Base-by-base conservation (phyloP, 2,797 vertebrate genomes). In the Harpagifer antarcticus region DNA sequence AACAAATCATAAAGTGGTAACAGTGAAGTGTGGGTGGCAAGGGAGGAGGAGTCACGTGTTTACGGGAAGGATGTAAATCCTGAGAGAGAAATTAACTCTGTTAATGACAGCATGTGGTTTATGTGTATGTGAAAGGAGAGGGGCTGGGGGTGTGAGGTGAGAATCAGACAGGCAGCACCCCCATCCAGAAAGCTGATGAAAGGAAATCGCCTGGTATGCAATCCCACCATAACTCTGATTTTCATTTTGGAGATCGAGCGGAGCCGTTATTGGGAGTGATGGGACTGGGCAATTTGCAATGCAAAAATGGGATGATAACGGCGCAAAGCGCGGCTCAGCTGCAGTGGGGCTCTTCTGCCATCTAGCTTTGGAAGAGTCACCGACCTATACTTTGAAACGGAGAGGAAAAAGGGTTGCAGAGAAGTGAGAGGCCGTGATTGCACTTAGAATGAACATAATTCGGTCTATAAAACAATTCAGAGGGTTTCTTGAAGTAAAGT, bases 331-430 rank as follows among this genome's bases (percentile, higher is more conserved):
- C 61, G 40, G 80, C 76, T 72, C 79, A 67, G 83, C 86, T 93
- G 92, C 86, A 85, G 90, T 92, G 91, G 91, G 92, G 80, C 92
- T 95, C 93, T 94, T 94, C 94, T 91, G 95, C 94, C 95, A 94
- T 90, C 94, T 95, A 93, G 92, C 92, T 93, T 88, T 89, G 79
- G 88, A 88, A 89, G 84, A 94, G 82, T 82, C 85, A 43, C 79
- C 82, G 86, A 85, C 82, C 87, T 88, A 76, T 23, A 19, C 76
- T 87, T 57, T 77, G 52, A 84, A 68, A 73, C 9, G 23, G 54
- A 37, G 58, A 45, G 23, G 47, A 49, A 27, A 58, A 27, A 2
- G 53, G 52, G 17, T 71, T 54, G 68, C 19, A 17, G 47, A 10
- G 66, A 44, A 68, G 77, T 13, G 64, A 74, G 61, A 56, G 58